phyloP scores from a whole-genome alignment of 2,113 vertebrate species.

The Thomomys bottae region DNA sequence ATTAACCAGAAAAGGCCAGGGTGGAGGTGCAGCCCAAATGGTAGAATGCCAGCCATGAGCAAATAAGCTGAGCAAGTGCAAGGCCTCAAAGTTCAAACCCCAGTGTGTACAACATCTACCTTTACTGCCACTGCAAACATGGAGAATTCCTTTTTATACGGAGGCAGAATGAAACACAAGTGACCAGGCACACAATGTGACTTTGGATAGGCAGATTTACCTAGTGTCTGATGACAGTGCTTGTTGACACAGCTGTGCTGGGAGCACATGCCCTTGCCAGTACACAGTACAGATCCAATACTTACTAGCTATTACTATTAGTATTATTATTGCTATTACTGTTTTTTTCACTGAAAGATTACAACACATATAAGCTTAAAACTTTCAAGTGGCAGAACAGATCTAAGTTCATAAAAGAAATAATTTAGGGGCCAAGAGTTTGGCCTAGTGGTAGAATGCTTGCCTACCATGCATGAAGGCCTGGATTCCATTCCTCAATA shows the following conservation, averaged over 20 bases:
- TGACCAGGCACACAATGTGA: too few relatives aligned
- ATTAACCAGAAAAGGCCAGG: too few relatives aligned
- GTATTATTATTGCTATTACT: neutral
- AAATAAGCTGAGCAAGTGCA: too few relatives aligned
- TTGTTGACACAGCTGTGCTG: neutral
- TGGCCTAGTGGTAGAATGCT: too few relatives aligned
- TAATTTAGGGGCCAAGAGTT: too few relatives aligned
- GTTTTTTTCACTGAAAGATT: neutral
- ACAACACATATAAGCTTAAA: neutral
- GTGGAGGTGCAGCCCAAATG: too few relatives aligned
- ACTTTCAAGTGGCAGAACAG: neutral
- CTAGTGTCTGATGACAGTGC: accelerated
- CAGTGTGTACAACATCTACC: neutral
- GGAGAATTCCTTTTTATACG: accelerated
- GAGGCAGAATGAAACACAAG: neutral
- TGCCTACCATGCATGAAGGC: too few relatives aligned
- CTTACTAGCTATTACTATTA: accelerated
- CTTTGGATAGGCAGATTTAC: too few relatives aligned
- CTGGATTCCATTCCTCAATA: too few relatives aligned
- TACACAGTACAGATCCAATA: neutral
- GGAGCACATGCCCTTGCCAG: neutral
- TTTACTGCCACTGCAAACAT: neutral
- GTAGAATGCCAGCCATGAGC: too few relatives aligned
- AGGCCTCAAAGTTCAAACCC: too few relatives aligned
- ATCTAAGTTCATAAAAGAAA: conserved; percentile 15